Evolutionary conservation across 2,888 invertebrate species (phyloP).

Genomic region (Gibbula magus): DNA sequence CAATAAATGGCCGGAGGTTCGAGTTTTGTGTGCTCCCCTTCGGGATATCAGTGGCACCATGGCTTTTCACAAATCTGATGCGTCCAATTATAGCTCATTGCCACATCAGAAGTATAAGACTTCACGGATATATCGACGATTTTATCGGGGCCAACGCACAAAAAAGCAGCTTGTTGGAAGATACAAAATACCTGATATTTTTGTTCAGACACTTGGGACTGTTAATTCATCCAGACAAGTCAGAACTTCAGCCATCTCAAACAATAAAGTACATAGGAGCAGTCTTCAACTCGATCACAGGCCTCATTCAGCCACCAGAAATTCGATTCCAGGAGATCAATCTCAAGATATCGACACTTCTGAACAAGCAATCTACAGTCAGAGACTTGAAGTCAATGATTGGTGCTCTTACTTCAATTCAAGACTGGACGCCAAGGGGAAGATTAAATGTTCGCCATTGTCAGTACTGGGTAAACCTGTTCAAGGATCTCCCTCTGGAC

Average conservation of each 20-base stretch:
- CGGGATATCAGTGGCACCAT: slow-evolving; percentile 11
- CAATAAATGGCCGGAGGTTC: not conserved
- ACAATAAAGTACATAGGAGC: not conserved
- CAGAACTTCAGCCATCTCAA: not conserved
- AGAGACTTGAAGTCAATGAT: not conserved
- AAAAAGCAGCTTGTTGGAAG: not conserved
- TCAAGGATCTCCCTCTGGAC: no score
- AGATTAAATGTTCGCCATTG: no score
- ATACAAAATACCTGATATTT: not conserved
- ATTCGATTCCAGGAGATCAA: not conserved
- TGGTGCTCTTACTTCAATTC: no score
- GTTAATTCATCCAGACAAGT: not conserved
- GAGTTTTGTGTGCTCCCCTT: not conserved
- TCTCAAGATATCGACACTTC: not conserved
- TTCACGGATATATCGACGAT: not conserved
- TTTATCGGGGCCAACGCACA: not conserved
- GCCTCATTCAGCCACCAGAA: not conserved
- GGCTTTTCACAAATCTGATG: not conserved
- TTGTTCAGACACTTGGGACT: not conserved
- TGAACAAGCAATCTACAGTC: not conserved
- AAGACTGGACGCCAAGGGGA: no score
- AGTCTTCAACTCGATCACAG: not conserved
- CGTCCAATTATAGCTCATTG: not conserved
- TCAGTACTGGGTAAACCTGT: no score
- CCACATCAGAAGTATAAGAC: not conserved